These are phyloP conservation scores for Alosa sapidissima DNA, from an alignment of 2,797 vertebrate genomes.

Conservation along the genomic window DNA sequence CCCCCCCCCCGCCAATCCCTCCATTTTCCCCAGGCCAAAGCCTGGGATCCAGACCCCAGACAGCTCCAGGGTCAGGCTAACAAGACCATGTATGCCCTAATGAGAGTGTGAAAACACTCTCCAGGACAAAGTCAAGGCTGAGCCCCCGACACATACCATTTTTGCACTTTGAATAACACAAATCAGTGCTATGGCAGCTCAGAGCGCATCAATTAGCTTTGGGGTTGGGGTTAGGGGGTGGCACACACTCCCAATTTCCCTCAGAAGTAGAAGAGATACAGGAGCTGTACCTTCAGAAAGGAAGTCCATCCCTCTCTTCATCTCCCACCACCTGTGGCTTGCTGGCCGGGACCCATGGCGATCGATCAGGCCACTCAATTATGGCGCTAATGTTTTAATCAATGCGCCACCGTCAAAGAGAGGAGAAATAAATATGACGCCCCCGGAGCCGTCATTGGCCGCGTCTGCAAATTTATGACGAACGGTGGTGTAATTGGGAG, in stretches of 20 bases:
- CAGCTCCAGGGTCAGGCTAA: background rate
- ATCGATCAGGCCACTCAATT: constrained; percentile 59
- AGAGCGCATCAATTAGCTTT: background rate
- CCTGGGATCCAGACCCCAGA: background rate
- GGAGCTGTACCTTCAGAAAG: background rate
- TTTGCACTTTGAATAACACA: background rate
- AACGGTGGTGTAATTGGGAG: constrained; percentile 53
- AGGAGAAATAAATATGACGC: constrained; percentile 38
- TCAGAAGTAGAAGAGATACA: background rate
- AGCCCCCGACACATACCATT: background rate
- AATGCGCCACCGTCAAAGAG: constrained; percentile 57
- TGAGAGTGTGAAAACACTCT: background rate
- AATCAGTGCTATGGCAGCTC: background rate
- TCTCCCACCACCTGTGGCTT: constrained; percentile 45
- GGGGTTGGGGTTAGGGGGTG: background rate
- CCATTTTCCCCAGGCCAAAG: background rate
- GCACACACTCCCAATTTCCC: too few species aligned
- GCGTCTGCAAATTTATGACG: constrained; percentile 58
- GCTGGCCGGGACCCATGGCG: constrained; percentile 40
- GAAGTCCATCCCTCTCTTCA: background rate
- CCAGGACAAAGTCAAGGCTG: background rate
- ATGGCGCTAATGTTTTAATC: constrained; percentile 64
- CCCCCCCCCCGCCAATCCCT: background rate
- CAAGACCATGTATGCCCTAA: background rate
- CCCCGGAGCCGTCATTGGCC: constrained; percentile 48